Evolutionary conservation across 1,140 invertebrate species (phyloP), one percentile per base, ranked within the genome.

Genomic region (Medauroidea extradentata): DNA sequence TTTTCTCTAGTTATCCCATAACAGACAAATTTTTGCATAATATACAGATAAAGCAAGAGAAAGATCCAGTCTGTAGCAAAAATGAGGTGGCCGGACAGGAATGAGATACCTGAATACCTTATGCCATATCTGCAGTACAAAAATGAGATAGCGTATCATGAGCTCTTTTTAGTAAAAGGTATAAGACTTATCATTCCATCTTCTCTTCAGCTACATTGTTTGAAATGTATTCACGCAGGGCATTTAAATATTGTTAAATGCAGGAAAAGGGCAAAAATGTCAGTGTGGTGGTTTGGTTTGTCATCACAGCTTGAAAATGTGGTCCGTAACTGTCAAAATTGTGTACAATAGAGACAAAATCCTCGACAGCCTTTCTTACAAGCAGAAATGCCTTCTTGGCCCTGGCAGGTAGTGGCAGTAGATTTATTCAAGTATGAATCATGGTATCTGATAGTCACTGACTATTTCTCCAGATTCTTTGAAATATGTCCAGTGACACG

Each of bases 391-490:
- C 60, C 65, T 0, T 29, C 24, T 11, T 49, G 61, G 44, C 61
- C 64, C 2, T 68, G 66, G 66, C 48, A 7, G 11, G 29, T 34
- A 4, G 29, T 34, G 4, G 11, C 29, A 34, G 29, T 34, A 34
- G 29, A 34, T 34, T 11, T 34, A 11, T 34, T 34, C 11, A 34
- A 34, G 11, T 34, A 11, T 34, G 29, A 34, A 7, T 48, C 55
- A 43, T 66, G 63, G 64, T 70, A 66, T 48, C 23, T 70, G 27
- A 65, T 69, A 21, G 55, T 65, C 16, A 44, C 50, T 11, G 64
- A 70, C 53, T 69, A 69, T 62, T 70, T 63, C 43, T 70, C 69
- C 8, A 34, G 64, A n/a, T 68, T 42, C 42, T 55, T 63, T 42
- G 64, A 68, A 63, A 65, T 66, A 14, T 51, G 60, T 55, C 16